These are phyloP conservation scores for Lutjanus erythropterus DNA, from an alignment of 2,113 vertebrate genomes.

Conservation along the genomic window DNA sequence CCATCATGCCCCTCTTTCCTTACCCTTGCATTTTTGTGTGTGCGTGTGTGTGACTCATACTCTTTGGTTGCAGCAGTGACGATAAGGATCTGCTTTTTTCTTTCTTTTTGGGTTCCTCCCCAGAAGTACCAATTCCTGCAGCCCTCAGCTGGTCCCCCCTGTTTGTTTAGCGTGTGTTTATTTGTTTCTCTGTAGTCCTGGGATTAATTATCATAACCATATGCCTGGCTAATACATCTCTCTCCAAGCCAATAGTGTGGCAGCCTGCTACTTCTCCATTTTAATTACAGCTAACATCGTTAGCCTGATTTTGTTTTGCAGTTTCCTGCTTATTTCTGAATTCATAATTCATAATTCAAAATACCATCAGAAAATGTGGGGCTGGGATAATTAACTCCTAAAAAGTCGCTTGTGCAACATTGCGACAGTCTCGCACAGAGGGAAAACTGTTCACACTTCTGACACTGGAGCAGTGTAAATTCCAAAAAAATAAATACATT, in stretches of 20 bases:
- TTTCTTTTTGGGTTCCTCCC: constrained; percentile 54
- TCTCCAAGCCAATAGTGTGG: constrained; percentile 72
- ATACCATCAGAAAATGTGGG: constrained; percentile 39
- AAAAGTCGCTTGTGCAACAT: constrained; percentile 21
- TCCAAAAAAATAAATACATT: constrained; percentile 28
- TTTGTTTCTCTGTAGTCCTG: constrained; percentile 83
- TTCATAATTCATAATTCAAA: constrained; percentile 64
- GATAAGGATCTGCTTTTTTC: constrained; percentile 71
- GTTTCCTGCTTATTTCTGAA: constrained; percentile 53
- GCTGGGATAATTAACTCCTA: constrained; percentile 57
- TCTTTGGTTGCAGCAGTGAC: constrained; percentile 21
- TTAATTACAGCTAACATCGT: constrained; percentile 77
- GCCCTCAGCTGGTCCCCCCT: constrained; percentile 76
- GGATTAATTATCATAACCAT: constrained; percentile 86
- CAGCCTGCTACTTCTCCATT: constrained; percentile 67
- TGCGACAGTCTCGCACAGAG: constrained; percentile 17
- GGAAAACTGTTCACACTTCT: constrained; percentile 35
- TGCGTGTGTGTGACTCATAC: constrained; percentile 9
- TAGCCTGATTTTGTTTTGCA: constrained; percentile 66
- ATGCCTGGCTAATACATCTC: constrained; percentile 79
- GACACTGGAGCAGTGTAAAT: constrained; percentile 10
- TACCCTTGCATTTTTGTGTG: background rate
- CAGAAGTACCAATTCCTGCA: constrained; percentile 67
- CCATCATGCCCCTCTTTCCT: constrained; percentile 15
- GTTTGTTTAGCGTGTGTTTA: constrained; percentile 80